These are phyloP conservation scores for Zophobas atratus DNA, from an alignment of 1,140 invertebrate genomes.

Conservation along the genomic window DNA sequence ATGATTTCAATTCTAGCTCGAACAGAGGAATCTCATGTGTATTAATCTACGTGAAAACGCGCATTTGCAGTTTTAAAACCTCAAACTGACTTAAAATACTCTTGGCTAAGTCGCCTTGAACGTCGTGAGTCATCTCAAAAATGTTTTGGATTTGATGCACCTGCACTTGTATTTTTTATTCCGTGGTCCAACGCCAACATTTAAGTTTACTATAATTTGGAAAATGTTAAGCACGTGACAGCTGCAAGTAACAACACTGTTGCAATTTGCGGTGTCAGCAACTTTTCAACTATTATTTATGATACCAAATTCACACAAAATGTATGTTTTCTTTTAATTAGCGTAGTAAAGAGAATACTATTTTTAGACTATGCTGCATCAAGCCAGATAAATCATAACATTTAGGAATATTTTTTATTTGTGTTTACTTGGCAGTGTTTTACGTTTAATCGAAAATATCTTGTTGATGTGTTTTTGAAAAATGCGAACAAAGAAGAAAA, in stretches of 20 bases:
- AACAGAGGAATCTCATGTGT: no score
- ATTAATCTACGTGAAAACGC: no score
- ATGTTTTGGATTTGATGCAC: constrained; percentile 4
- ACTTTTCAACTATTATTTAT: no score
- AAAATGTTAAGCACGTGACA: not conserved
- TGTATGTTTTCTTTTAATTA: no score
- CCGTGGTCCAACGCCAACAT: constrained; percentile 1
- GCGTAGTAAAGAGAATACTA: no score
- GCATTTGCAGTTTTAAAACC: no score
- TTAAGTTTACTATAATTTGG: constrained; percentile 8
- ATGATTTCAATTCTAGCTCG: no score
- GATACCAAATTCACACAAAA: no score
- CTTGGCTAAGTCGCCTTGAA: not conserved
- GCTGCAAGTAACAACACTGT: constrained; percentile 7
- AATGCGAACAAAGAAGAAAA: not conserved
- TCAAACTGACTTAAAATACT: no score
- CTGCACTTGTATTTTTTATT: constrained; percentile 18
- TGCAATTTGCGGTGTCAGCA: not conserved
- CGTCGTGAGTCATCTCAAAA: not conserved
- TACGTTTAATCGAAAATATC: constrained; percentile 1
- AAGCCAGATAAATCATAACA: not conserved
- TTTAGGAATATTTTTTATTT: not conserved
- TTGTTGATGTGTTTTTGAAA: not conserved
- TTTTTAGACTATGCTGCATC: not conserved
- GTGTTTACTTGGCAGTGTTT: not conserved